Conservation (phyloP, 2,888 invertebrate genomes). For the Chalcosyrphus nemorum region DNA sequence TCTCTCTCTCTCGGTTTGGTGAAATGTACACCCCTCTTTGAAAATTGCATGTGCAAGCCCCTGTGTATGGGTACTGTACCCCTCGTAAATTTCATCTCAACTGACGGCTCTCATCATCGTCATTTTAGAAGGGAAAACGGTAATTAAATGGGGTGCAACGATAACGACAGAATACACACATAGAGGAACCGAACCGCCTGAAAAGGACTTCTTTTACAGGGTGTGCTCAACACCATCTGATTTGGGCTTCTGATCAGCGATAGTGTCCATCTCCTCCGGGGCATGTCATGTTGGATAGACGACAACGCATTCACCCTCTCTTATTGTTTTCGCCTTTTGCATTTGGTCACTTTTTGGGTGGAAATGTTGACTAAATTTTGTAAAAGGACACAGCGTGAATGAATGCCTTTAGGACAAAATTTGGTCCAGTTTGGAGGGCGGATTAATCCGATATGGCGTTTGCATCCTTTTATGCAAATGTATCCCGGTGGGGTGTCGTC, state of each 20-base stretch:
- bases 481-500: constrained; percentile 32
- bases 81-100: constrained; percentile 64
- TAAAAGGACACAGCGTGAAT: constrained; percentile 28
- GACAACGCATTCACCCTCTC: constrained; percentile 24
- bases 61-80: constrained; percentile 17
- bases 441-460: constrained; percentile 24
- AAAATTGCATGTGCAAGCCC: constrained; percentile 56
- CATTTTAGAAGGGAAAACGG: constrained; percentile 44
- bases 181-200: not conserved
- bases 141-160: constrained; percentile 68
- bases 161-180: not conserved
- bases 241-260: constrained; percentile 39
- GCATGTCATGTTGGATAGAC: constrained; percentile 25
- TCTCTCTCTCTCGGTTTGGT: not conserved
- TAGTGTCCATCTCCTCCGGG: constrained; percentile 44
- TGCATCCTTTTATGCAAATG: constrained; percentile 55
- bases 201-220: constrained; percentile 1
- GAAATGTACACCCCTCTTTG: constrained; percentile 59
- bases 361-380: constrained; percentile 20
- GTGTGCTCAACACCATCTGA: constrained; percentile 19
- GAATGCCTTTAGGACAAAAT: constrained; percentile 13
- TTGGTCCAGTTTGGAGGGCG: constrained; percentile 18
- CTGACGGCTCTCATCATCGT: constrained; percentile 57
- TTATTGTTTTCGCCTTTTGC: constrained; percentile 20
- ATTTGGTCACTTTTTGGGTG: constrained; percentile 35